phyloP scores from a whole-genome alignment of 2,888 invertebrate species.

The Cheilosia vulpina region DNA sequence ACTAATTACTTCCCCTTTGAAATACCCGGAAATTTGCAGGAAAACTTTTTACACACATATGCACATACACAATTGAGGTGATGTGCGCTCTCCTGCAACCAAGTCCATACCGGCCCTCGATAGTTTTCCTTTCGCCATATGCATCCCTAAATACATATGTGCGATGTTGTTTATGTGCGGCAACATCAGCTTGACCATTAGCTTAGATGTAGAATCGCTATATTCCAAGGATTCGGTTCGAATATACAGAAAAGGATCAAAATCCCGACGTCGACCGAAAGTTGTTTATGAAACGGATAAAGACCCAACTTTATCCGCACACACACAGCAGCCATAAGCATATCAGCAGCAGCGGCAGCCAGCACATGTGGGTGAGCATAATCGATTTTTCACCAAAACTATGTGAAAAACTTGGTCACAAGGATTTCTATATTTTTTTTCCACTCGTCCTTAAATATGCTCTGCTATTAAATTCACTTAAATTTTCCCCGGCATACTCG shows the following conservation, averaged over 20 bases:
- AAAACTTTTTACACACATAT: conserved; percentile 55
- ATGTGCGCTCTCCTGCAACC: conserved; percentile 2
- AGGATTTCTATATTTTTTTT: conserved; percentile 28
- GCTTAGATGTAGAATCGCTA: conserved; percentile 14
- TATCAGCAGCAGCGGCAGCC: not conserved
- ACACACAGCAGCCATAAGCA: conserved; percentile 15
- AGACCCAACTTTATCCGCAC: conserved; percentile 69
- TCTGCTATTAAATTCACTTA: conserved; percentile 58
- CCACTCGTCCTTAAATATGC: conserved; percentile 51
- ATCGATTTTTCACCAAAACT: conserved; percentile 63
- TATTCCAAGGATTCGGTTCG: conserved; percentile 14
- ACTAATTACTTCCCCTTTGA: conserved; percentile 71
- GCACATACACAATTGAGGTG: not conserved
- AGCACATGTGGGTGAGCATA: conserved; percentile 28
- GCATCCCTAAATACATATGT: conserved; percentile 13
- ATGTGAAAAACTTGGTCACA: conserved; percentile 63
- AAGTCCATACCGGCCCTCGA: conserved; percentile 47
- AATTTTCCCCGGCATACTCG: conserved; percentile 29
- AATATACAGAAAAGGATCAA: conserved; percentile 46
- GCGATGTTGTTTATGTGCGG: conserved; percentile 17
- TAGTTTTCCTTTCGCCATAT: conserved; percentile 60
- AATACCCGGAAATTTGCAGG: conserved; percentile 66
- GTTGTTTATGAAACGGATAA: conserved; percentile 75
- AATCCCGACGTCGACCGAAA: conserved; percentile 62
- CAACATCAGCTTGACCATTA: conserved; percentile 60